Evolutionary conservation across 2,888 invertebrate genomes (phyloP).

Genomic region (Eustalomyia histrio): DNA sequence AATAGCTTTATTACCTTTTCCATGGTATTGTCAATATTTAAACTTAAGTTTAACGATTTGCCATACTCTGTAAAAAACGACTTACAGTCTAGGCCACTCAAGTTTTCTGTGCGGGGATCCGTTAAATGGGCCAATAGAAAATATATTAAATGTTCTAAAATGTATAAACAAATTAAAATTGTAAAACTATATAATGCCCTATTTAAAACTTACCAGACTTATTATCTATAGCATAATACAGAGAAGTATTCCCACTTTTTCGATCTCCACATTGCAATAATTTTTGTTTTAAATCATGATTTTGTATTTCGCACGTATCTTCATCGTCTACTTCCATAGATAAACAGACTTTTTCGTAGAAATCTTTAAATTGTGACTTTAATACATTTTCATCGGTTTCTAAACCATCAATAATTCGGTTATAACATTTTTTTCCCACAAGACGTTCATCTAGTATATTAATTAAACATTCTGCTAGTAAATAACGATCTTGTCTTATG

Average conservation of each 20-base stretch:
- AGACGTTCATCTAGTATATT: constrained; percentile 72
- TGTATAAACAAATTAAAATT: background rate
- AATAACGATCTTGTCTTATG: constrained; percentile 72
- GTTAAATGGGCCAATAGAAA: constrained; percentile 74
- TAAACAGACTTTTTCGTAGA: constrained; percentile 66
- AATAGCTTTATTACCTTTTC: constrained; percentile 71
- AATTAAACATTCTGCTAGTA: constrained; percentile 72
- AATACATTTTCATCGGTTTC: constrained; percentile 42
- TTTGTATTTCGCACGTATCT: constrained; percentile 34
- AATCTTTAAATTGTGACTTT: constrained; percentile 65
- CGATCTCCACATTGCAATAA: constrained; percentile 74
- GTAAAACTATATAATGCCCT: no score
- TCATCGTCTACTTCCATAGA: constrained; percentile 46
- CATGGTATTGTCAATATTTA: constrained; percentile 72
- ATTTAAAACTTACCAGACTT: constrained; percentile 68
- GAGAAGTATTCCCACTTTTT: constrained; percentile 72
- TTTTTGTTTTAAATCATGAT: constrained; percentile 57
- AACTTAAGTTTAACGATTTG: constrained; percentile 68
- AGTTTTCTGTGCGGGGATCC: constrained; percentile 74
- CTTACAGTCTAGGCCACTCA: constrained; percentile 74
- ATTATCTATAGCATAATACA: constrained; percentile 75
- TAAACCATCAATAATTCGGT: constrained; percentile 47
- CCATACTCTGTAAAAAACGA: constrained; percentile 72
- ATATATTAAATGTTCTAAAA: constrained; percentile 74
- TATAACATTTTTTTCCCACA: constrained; percentile 64